These are phyloP conservation scores for Pseudeuparius sepicola DNA, from an alignment of 2,888 invertebrate genomes.

Conservation along the genomic window DNA sequence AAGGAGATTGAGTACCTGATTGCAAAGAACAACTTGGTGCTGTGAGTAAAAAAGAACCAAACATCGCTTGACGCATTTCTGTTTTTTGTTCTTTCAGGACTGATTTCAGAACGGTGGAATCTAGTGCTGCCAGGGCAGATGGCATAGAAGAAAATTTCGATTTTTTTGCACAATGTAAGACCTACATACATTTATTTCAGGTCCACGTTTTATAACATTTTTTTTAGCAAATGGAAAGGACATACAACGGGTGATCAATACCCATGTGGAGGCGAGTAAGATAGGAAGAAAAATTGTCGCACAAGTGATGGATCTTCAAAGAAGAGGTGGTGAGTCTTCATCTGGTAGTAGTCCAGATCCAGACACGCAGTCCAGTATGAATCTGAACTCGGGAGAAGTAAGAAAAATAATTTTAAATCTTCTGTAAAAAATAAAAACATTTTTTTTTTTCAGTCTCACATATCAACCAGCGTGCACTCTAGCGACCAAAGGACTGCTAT, in stretches of 20 bases:
- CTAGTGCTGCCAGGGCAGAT: constrained; percentile 40
- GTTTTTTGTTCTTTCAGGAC: constrained; percentile 33
- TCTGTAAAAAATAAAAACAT: too few species aligned
- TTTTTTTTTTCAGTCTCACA: constrained; percentile 34
- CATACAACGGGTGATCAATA: constrained; percentile 61
- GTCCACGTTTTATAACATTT: constrained; percentile 4
- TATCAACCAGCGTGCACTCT: constrained; percentile 37
- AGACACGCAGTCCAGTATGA: constrained; percentile 37
- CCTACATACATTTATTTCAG: constrained; percentile 17
- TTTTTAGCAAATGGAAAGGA: constrained; percentile 45
- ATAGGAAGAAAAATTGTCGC: constrained; percentile 78
- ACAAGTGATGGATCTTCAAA: constrained; percentile 55
- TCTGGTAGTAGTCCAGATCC: constrained; percentile 41
- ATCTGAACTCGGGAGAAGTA: too few species aligned
- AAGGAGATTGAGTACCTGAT: constrained; percentile 88
- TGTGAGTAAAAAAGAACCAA: constrained; percentile 39
- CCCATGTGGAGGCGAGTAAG: constrained; percentile 72
- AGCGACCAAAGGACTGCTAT: constrained; percentile 27
- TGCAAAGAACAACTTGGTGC: constrained; percentile 71
- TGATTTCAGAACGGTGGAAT: constrained; percentile 43
- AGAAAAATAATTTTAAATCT: constrained; percentile 3
- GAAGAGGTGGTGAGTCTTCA: constrained; percentile 43
- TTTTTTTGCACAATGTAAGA: constrained; percentile 46
- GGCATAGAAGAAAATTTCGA: constrained; percentile 44
- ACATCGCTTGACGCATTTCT: background rate